Conservation (phyloP, 1,140 invertebrate genomes). For the Drosophila simulans region DNA sequence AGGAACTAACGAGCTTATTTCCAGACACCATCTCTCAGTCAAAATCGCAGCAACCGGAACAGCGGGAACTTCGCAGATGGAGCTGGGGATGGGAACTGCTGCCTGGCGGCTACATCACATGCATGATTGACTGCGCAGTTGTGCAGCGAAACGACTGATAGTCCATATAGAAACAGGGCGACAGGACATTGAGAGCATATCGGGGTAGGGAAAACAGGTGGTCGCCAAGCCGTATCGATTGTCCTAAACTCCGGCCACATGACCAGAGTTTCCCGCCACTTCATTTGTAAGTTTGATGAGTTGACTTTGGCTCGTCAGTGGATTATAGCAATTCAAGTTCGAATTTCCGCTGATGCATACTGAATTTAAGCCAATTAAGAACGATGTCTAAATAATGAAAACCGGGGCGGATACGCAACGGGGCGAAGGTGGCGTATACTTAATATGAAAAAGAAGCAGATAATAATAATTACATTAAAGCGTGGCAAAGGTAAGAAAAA, state of each 20-base stretch:
- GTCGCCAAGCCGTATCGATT: slow-evolving; percentile 55
- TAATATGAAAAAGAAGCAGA: slow-evolving; percentile 19
- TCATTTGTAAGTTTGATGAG: slow-evolving; percentile 66
- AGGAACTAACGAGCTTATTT: slow-evolving; percentile 81
- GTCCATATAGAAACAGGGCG: slow-evolving; percentile 19
- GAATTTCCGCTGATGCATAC: slow-evolving; percentile 26
- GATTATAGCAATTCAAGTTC: slow-evolving; percentile 21
- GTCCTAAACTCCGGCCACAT: slow-evolving; percentile 69
- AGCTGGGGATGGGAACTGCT: slow-evolving; percentile 8
- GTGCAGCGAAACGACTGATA: slow-evolving; percentile 62
- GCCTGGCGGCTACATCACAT: slow-evolving; percentile 80
- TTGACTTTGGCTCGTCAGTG: slow-evolving; percentile 9
- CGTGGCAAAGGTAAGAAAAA: slow-evolving; percentile 26
- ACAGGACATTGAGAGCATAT: background rate
- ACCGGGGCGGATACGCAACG: slow-evolving; percentile 12
- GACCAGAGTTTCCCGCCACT: slow-evolving; percentile 50
- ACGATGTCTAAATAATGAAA: slow-evolving; percentile 45
- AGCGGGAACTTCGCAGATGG: background rate
- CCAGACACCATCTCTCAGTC: slow-evolving; percentile 65
- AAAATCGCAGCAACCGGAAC: slow-evolving; percentile 40
- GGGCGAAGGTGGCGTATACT: slow-evolving; percentile 37
- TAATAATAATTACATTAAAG: slow-evolving; percentile 58
- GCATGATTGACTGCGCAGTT: slow-evolving; percentile 82
- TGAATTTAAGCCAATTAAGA: slow-evolving; percentile 58
- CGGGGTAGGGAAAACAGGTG: slow-evolving; percentile 46